Evolutionary conservation across 2,113 vertebrate genomes (phyloP), one percentile per base, ranked within the genome.

Genomic region (Ptilorrhoa leucosticta): DNA sequence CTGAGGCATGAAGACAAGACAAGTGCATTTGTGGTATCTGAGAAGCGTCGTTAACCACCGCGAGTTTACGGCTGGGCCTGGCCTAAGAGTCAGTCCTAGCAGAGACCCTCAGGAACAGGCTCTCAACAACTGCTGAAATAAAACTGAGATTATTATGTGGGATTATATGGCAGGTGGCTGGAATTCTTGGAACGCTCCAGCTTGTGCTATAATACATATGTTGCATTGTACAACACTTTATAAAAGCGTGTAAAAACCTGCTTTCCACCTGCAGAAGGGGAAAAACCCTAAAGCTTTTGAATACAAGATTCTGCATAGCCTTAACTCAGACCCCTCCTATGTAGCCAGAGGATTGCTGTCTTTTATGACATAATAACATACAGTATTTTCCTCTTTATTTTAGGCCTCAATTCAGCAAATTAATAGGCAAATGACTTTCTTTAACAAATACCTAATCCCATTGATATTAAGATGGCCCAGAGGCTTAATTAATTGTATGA

Each of bases 181-280:
- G 21, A 83, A 83, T 47, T 63, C 35, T 63, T 27, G 68, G 27
- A 18, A 70, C 4, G 15, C 27, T 73, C 4, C 7, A 18, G 7
- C 21, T 57, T 50, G 9, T 47, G 13, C 9, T 6, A 3, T 28
- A 14, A 6, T 27, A 16, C 14, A 5, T 11, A 3, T 7, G 4
- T 21, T 31, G 2, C 22, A 53, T 30, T 1, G 1, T n/a, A 16
- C 7, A 15, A 10, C 1, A 5, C 3, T 39, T n/a, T 4, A 39
- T 21, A 69, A 57, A 76, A 53, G 0, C 0, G 2, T 27, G 5
- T 30, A 6, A 37, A 83, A 86, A 58, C 2, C 6, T 44, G 4
- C 0, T 57, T 76, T 73, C 10, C 11, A 10, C 3, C 16, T 22
- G 40, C 7, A 65, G 9, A 72, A 35, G 35, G n/a, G n/a, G n/a